A percentile compares a stretch with the other conserved stretches of the same genome.
phyloP scores from a whole-genome alignment of 2,113 vertebrate genomes.

The Bubo scandiacus region DNA sequence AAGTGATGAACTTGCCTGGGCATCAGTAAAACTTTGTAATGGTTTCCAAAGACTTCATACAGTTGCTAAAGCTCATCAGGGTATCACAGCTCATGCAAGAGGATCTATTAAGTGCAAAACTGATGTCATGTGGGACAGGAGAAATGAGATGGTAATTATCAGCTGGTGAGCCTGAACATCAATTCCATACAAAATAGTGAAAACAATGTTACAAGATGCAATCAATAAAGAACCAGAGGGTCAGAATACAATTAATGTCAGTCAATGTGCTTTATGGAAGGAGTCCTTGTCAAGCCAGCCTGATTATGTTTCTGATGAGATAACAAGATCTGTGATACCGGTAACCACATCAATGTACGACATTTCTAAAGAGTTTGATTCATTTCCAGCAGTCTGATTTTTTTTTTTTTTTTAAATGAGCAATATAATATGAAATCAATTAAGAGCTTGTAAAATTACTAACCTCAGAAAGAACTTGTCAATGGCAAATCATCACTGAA shows the following conservation, averaged over 20 bases:
- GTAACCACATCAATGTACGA: not conserved
- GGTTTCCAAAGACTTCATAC: not conserved
- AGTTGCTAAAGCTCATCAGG: not conserved
- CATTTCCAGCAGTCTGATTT: not conserved
- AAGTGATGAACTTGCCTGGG: not conserved
- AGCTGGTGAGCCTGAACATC: not conserved
- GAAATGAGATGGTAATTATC: not conserved
- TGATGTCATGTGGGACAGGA: not conserved
- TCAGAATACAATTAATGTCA: not conserved
- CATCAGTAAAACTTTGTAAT: not conserved
- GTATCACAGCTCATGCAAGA: not conserved
- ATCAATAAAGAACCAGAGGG: conserved; percentile 16
- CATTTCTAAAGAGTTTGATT: not conserved
- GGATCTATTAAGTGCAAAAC: not conserved
- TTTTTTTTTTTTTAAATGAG: not conserved
- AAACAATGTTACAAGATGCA: not conserved
- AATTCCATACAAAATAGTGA: not conserved
- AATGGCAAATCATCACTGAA: not conserved
- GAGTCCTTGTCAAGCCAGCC: not conserved
- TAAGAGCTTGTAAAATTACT: not conserved
- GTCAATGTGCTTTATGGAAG: not conserved
- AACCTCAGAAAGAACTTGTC: not conserved
- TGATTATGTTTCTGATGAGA: not conserved
- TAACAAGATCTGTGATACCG: not conserved
- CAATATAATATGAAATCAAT: not conserved